Conservation (phyloP, 2,797 vertebrate species). For the Poecile montanus region DNA sequence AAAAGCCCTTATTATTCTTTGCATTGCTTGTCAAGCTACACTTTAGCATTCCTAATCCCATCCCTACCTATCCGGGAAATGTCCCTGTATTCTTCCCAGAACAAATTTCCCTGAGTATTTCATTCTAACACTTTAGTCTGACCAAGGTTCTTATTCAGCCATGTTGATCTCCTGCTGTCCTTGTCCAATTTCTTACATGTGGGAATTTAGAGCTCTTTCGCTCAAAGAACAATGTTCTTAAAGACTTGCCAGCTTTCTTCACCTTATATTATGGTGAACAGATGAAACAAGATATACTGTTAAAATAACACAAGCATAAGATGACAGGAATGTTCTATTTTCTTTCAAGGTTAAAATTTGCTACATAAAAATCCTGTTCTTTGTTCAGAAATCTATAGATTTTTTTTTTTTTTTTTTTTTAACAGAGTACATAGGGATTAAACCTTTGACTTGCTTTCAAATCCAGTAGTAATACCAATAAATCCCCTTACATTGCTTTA, state of each 20-base stretch:
- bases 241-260: not conserved
- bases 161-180: not conserved
- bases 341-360: not conserved
- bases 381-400: not conserved
- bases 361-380: not conserved
- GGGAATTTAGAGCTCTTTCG: not conserved
- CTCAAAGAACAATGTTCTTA: not conserved
- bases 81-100: not conserved
- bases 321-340: not conserved
- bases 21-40: not conserved
- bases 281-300: not conserved
- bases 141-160: not conserved
- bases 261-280: not conserved
- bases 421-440: not conserved
- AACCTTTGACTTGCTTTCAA: not conserved
- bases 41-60: not conserved
- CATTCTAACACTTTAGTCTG: not conserved
- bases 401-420: not conserved
- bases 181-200: not conserved
- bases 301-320: not conserved
- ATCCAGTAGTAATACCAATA: not conserved
- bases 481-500: not conserved
- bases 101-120: not conserved
- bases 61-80: rapidly evolving
- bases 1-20: not conserved